These are phyloP conservation scores for Holocentrus rufus DNA, from an alignment of 2,797 vertebrate species.

Conservation along the genomic window DNA sequence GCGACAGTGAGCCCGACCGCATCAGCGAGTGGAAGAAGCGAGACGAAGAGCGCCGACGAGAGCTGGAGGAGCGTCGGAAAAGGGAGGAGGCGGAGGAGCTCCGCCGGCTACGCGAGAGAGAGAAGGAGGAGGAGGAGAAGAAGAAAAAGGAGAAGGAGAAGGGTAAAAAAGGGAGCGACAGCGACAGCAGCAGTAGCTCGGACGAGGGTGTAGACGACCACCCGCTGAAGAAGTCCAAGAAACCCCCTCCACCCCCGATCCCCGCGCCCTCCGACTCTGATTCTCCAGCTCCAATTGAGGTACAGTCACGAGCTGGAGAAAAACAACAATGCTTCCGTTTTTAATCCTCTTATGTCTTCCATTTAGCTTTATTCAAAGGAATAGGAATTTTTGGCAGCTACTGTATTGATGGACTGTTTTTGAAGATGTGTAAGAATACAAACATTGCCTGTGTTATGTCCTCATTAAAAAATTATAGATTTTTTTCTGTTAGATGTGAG, in stretches of 20 bases:
- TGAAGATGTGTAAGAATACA: no score
- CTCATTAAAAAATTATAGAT: no score
- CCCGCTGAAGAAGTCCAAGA: constrained; percentile 89
- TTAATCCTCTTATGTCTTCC: background rate
- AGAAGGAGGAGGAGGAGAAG: constrained; percentile 93
- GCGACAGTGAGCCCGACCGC: constrained; percentile 91
- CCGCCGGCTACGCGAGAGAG: constrained; percentile 88
- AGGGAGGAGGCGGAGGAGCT: constrained; percentile 95
- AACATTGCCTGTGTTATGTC: no score
- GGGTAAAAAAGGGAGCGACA: constrained; percentile 73
- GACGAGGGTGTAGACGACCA: constrained; percentile 86
- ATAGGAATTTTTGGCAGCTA: no score
- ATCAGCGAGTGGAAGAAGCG: constrained; percentile 96
- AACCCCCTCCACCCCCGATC: constrained; percentile 83
- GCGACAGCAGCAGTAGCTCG: constrained; percentile 84
- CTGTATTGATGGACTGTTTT: no score
- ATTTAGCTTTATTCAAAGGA: background rate
- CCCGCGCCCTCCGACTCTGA: constrained; percentile 92
- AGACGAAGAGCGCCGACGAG: constrained; percentile 90
- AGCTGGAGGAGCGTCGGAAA: constrained; percentile 93
- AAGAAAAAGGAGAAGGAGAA: constrained; percentile 87
- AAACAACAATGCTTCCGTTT: no score
- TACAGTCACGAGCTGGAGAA: constrained; percentile 16
- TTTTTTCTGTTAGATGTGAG: no score
- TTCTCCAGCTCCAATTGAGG: constrained; percentile 76